Percentiles rank a stretch among this genome's conserved stretches.
phyloP scores from a whole-genome alignment of 2,113 vertebrate genomes.

The Rafetus swinhoei region DNA sequence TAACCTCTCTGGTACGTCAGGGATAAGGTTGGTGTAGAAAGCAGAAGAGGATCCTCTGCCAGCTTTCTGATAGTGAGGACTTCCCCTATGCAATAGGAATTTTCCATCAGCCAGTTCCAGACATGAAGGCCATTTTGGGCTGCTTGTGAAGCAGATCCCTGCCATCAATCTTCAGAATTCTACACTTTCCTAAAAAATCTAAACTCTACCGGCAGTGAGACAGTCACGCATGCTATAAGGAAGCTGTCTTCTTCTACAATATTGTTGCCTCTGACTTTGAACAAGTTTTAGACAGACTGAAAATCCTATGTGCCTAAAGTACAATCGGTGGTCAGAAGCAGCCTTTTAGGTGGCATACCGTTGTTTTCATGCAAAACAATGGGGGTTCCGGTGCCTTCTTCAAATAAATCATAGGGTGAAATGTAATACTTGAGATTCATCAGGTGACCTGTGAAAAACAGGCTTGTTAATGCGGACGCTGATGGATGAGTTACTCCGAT shows the following conservation, averaged over 20 bases:
- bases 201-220: background rate
- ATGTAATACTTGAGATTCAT: slow-evolving; percentile 97
- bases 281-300: background rate
- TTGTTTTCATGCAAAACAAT: slow-evolving; percentile 87
- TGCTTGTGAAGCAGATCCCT: background rate
- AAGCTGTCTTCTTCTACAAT: background rate
- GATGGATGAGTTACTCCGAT: rapidly evolving
- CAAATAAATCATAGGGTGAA: slow-evolving; percentile 94
- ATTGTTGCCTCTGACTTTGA: background rate
- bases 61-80: background rate
- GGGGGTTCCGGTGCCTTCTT: slow-evolving; percentile 87
- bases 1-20: background rate
- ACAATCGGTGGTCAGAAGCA: background rate
- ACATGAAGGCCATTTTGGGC: background rate
- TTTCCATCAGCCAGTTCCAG: background rate
- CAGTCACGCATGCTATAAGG: background rate
- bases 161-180: background rate
- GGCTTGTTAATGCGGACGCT: background rate
- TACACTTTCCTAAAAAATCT: background rate
- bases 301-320: background rate
- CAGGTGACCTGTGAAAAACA: slow-evolving; percentile 84
- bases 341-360: slow-evolving; percentile 62
- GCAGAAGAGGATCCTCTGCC: background rate
- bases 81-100: background rate
- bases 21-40: background rate